phyloP scores from a whole-genome alignment of 2,888 invertebrate genomes.

The Drymonia ruficornis region DNA sequence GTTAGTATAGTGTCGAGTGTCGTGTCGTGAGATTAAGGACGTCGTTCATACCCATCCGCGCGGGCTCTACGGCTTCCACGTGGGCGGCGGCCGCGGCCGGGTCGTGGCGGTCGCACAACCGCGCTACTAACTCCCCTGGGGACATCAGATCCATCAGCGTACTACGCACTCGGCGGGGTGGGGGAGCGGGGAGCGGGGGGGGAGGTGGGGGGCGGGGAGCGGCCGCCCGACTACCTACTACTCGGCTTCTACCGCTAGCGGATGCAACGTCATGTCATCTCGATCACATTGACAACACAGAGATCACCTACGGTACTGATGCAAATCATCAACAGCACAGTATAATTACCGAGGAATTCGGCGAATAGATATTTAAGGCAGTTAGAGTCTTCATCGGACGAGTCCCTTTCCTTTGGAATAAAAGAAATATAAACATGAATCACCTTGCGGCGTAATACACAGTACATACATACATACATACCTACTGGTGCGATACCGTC shows the following conservation, averaged over 20 bases:
- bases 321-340: conserved; percentile 44
- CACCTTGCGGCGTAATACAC: conserved; percentile 33
- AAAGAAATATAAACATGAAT: conserved; percentile 67
- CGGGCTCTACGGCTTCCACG: conserved; percentile 17
- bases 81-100: conserved; percentile 17
- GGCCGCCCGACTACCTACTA: conserved; percentile 55
- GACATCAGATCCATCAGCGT: conserved; percentile 51
- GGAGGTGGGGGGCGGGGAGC: conserved; percentile 43
- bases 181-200: conserved; percentile 17
- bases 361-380: conserved; percentile 89
- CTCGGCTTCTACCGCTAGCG: conserved; percentile 52
- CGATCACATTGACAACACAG: conserved; percentile 75
- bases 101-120: conserved; percentile 59
- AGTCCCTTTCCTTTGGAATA: conserved; percentile 75
- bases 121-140: conserved; percentile 72
- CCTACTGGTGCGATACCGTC: conserved; percentile 25
- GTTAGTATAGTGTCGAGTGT: conserved; percentile 30
- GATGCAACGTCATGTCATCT: conserved; percentile 52
- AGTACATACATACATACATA: conserved; percentile 24
- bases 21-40: conserved; percentile 16
- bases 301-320: conserved; percentile 68
- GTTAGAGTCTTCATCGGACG: conserved; percentile 85
- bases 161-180: conserved; percentile 23
- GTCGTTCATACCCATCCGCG: conserved; percentile 24
- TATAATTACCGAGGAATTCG: conserved; percentile 86